Conservation (phyloP, 2,888 invertebrate species). For the Nemotelus nigrinus region DNA sequence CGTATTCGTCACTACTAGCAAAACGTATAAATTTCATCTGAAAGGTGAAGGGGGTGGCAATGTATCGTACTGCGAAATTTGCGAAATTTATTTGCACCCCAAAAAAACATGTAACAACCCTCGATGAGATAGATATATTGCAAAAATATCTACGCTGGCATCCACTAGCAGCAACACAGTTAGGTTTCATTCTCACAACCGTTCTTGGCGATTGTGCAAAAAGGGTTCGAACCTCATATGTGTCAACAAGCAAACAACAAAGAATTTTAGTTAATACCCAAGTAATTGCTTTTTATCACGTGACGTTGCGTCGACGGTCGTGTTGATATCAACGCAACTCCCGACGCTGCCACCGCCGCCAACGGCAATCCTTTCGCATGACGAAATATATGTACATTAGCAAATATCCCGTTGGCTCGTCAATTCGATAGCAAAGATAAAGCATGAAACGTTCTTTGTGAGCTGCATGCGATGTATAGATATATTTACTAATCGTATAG, state of each 20-base stretch:
- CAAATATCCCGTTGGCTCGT: slow-evolving; percentile 18
- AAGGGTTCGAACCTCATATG: slow-evolving; percentile 6
- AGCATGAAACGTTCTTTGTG: slow-evolving; percentile 22
- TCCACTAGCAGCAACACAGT: no score
- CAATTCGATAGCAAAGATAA: slow-evolving; percentile 31
- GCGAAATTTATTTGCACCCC: no score
- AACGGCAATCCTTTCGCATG: slow-evolving; percentile 12
- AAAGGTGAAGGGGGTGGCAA: no score
- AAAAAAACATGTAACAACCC: no score
- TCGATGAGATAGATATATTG: no score
- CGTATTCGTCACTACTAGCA: no score
- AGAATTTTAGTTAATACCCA: slow-evolving; percentile 37
- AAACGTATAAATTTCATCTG: no score
- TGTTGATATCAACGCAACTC: neutral
- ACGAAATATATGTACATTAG: slow-evolving; percentile 3
- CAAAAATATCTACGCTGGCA: no score
- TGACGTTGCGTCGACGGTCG: neutral
- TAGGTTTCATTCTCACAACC: no score
- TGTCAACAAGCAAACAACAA: slow-evolving; percentile 37
- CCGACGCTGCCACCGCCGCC: neutral
- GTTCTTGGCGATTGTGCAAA: neutral
- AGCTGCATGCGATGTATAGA: neutral
- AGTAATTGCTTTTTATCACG: slow-evolving; percentile 42
- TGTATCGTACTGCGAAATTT: no score
- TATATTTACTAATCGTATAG: no score